phyloP scores from a whole-genome alignment of 2,797 vertebrate species.

The Thamnophis elegans region DNA sequence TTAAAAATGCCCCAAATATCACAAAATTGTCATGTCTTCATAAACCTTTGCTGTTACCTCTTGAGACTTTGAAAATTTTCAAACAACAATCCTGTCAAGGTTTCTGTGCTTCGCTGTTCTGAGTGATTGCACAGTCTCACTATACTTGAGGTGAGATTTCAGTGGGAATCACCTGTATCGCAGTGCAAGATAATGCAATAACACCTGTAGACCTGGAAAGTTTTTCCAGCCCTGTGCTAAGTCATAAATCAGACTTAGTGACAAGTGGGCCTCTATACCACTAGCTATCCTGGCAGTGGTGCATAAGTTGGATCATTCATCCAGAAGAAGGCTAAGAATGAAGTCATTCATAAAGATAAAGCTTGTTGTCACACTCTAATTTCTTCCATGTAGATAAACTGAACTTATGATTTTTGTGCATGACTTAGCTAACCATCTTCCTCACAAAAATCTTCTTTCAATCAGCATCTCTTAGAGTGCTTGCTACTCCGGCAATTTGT shows the following conservation, averaged over 20 bases:
- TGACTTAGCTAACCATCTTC: background rate
- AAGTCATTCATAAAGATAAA: background rate
- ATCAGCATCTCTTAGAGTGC: background rate
- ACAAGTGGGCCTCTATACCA: background rate
- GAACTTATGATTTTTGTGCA: background rate
- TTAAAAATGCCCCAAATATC: background rate
- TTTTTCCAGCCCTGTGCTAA: background rate
- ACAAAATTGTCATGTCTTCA: background rate
- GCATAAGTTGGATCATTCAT: background rate
- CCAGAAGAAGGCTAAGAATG: background rate
- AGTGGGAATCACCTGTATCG: background rate
- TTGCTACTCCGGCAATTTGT: background rate
- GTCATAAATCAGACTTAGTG: background rate
- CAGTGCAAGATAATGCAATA: background rate
- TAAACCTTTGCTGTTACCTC: background rate
- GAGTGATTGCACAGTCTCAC: background rate
- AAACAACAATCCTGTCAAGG: background rate
- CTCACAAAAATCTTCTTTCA: background rate
- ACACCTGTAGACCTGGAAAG: background rate
- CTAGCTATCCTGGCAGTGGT: background rate
- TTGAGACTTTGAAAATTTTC: background rate
- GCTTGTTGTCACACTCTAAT: background rate
- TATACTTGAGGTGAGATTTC: background rate
- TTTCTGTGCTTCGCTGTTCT: background rate
- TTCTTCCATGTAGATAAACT: background rate